Base-by-base conservation (phyloP, 2,888 invertebrate genomes). In the Aquatica leii region DNA sequence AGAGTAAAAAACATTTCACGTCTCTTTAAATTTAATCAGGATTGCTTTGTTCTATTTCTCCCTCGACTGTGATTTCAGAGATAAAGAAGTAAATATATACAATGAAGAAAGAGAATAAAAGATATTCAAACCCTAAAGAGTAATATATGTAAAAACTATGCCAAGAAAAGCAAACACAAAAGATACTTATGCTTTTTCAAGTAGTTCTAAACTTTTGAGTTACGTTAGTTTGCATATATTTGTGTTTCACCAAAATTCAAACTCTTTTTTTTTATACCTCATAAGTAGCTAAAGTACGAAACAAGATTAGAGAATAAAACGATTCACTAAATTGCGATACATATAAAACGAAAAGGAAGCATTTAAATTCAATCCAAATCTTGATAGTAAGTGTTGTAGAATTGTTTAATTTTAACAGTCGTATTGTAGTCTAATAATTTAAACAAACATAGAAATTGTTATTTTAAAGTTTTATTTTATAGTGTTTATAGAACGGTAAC, bases 11-110 rank as follows among this genome's bases (percentile, higher is more conserved):
- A 52, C 54, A 63, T 64, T 68, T 55, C 54, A 54, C 61, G 66
- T 52, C 59, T 65, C 65, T 60, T 67, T 69, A 67, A 69, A 67
- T 67, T 69, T 69, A 69, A 69, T 69, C 62, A 67, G 65, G 67
- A 66, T 65, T 62, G 65, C 60, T 59, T 51, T 59, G 60, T 67
- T 61, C 59, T 62, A 69, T 63, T 53, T 57, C 61, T 65, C 67
- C 69, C 67, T 50, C 54, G 67, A 53, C 63, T 59, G 65, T 63
- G 62, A 67, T 67, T 69, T 65, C 54, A 63, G 59, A 56, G 63
- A 65, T 58, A 66, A 62, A 63, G 62, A 62, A 54, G 57, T 58
- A 58, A 58, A 62, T 62, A 46, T 62, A 62, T 54, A 58, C 62
- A 62, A 62, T 57, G 62, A 57, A 43, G 53, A 53, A 59, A 53